These are phyloP conservation scores for Pardalotus punctatus DNA, from an alignment of 2,113 vertebrate genomes.

Conservation along the genomic window DNA sequence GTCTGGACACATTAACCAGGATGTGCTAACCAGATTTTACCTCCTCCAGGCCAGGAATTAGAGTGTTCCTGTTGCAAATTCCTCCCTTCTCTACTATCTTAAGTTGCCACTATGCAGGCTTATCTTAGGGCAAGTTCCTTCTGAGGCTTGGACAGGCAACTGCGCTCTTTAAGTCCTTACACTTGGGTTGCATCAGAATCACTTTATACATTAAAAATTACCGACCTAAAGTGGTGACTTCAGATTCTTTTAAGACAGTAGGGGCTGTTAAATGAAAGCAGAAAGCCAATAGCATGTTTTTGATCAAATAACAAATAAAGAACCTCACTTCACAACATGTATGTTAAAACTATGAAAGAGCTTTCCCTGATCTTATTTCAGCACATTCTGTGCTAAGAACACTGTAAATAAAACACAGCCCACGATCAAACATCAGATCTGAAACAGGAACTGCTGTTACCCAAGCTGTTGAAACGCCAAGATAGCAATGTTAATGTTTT, in stretches of 20 bases:
- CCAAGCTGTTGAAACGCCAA: background rate
- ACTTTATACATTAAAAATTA: background rate
- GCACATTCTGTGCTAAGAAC: background rate
- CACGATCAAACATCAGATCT: background rate
- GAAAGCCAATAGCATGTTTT: background rate
- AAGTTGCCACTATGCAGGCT: background rate
- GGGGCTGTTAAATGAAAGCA: background rate
- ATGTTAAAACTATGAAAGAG: background rate
- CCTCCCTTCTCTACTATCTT: background rate
- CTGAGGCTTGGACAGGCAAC: background rate
- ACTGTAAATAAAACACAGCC: background rate
- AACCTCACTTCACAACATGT: background rate
- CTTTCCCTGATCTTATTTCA: background rate
- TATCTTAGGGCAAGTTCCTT: background rate
- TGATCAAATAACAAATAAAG: background rate
- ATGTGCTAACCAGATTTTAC: background rate
- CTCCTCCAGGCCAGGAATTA: background rate
- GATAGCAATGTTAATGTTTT: background rate
- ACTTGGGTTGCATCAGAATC: background rate
- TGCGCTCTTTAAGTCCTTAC: background rate
- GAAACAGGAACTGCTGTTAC: background rate
- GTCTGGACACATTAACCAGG: background rate
- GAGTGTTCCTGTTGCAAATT: fast-evolving
- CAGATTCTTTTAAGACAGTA: background rate
- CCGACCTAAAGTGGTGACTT: background rate